Evolutionary conservation across 2,888 invertebrate genomes (phyloP).

Genomic region (Ochropleura leucogaster): DNA sequence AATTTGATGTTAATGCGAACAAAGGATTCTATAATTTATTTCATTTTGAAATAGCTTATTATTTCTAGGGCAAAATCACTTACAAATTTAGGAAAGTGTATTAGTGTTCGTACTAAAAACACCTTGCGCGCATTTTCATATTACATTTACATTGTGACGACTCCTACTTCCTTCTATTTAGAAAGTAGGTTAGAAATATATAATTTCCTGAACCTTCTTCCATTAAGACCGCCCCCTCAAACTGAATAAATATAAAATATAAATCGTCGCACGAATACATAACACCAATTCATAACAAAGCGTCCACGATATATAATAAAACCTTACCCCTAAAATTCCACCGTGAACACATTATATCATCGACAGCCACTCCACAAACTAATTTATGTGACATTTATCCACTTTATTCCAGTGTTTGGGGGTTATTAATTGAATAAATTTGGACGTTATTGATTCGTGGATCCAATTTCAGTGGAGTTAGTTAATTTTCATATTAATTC

Average conservation of each 20-base stretch:
- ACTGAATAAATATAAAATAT: background rate
- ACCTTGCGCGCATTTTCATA: background rate
- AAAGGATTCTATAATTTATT: too few species aligned
- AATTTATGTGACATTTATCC: constrained; percentile 74
- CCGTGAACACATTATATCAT: constrained; percentile 66
- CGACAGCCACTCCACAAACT: constrained; percentile 65
- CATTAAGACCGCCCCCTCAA: background rate
- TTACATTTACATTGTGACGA: background rate
- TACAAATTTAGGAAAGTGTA: too few species aligned
- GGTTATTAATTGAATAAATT: constrained; percentile 74
- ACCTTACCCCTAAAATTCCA: constrained; percentile 40
- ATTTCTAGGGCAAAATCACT: too few species aligned
- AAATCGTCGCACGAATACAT: background rate
- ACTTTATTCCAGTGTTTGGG: constrained; percentile 65
- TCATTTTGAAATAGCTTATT: too few species aligned
- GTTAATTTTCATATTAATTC: constrained; percentile 66
- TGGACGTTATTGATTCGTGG: constrained; percentile 66
- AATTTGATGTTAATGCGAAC: too few species aligned
- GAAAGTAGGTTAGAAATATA: background rate
- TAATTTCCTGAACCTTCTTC: background rate
- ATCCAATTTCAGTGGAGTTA: constrained; percentile 55
- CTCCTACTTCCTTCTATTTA: background rate
- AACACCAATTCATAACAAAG: constrained; percentile 26
- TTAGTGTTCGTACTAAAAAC: too few species aligned
- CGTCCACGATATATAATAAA: constrained; percentile 20